Conservation (phyloP, 2,888 invertebrate genomes). For the Aspidiotus destructor region DNA sequence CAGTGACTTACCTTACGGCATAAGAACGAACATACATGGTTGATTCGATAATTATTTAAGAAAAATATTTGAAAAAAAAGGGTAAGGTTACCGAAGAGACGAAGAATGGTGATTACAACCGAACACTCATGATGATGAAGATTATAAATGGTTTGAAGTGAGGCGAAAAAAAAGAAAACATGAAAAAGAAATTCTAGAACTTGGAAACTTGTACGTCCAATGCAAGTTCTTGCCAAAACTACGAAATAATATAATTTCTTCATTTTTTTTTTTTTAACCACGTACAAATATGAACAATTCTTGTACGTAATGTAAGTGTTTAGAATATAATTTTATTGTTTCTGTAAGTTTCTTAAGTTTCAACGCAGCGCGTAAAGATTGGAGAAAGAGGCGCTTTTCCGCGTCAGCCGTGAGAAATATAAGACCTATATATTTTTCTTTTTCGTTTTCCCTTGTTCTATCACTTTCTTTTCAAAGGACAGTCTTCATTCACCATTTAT, state of each 20-base stretch:
- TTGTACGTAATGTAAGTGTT: conserved; percentile 19
- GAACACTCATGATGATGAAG: background rate
- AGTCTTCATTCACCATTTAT: conserved; percentile 30
- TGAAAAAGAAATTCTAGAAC: too few relatives aligned
- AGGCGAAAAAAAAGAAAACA: too few relatives aligned
- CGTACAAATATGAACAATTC: conserved; percentile 32
- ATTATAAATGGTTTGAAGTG: too few relatives aligned
- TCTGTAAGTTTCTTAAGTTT: too few relatives aligned
- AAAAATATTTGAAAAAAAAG: conserved; percentile 5
- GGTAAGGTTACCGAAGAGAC: conserved; percentile 16
- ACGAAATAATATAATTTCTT: conserved; percentile 16
- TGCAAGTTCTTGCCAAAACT: conserved; percentile 25
- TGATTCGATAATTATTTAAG: background rate
- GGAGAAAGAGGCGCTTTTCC: background rate
- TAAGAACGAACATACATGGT: conserved; percentile 16
- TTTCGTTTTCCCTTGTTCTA: too few relatives aligned
- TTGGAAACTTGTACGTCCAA: background rate
- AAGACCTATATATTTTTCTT: too few relatives aligned
- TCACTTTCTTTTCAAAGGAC: conserved; percentile 15
- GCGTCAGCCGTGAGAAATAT: too few relatives aligned
- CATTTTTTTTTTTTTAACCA: conserved; percentile 20
- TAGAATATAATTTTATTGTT: too few relatives aligned
- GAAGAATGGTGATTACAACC: conserved; percentile 9
- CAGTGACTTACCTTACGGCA: conserved; percentile 28
- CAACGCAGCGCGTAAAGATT: background rate